These are phyloP conservation scores for Nomada goodeniana DNA, from an alignment of 2,888 invertebrate species.

Conservation along the genomic window DNA sequence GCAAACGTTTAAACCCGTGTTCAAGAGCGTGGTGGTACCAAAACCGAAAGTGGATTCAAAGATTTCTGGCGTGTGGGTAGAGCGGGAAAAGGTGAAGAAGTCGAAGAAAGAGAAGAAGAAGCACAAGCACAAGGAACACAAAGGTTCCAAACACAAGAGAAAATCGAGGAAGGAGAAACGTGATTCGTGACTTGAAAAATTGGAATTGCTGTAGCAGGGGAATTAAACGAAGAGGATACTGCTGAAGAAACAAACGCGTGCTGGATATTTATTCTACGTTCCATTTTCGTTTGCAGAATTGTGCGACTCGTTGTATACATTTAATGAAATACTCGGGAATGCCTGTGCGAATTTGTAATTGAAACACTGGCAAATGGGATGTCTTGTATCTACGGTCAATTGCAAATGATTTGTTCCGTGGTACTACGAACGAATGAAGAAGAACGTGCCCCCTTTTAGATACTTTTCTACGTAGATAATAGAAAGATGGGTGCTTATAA, in stretches of 20 bases:
- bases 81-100: constrained; percentile 72
- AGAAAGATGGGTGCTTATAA: too few species aligned
- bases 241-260: constrained; percentile 6
- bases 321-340: constrained; percentile 28
- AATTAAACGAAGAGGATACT: constrained; percentile 8
- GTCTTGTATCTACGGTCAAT: not conserved
- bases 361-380: not conserved
- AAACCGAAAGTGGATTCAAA: constrained; percentile 54
- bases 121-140: constrained; percentile 78
- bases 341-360: too few species aligned
- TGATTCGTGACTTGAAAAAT: constrained; percentile 31
- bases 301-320: constrained; percentile 15
- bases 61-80: constrained; percentile 77
- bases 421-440: too few species aligned
- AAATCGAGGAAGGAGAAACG: constrained; percentile 79
- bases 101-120: constrained; percentile 81
- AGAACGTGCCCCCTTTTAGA: too few species aligned
- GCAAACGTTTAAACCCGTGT: constrained; percentile 66
- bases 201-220: constrained; percentile 11
- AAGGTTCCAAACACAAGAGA: constrained; percentile 76
- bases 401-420: too few species aligned
- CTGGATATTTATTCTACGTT: constrained; percentile 43
- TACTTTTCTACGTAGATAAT: too few species aligned
- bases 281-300: not conserved
- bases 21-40: constrained; percentile 72